phyloP scores from a whole-genome alignment of 1,140 invertebrate species.

The Dryas iulia region DNA sequence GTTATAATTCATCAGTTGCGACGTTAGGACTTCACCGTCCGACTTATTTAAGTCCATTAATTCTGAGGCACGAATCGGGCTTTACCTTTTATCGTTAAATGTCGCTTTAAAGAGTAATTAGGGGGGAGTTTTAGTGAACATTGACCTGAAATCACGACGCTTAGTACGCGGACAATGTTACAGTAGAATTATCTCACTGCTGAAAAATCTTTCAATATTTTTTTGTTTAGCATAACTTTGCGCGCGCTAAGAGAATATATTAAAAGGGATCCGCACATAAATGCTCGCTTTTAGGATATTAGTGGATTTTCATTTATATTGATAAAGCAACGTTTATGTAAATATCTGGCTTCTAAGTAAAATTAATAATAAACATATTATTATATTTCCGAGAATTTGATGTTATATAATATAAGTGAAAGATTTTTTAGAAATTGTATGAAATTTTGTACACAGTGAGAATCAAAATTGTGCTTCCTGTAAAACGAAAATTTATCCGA shows the following conservation, averaged over 20 bases:
- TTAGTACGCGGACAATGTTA: conserved; percentile 16
- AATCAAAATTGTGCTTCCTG: no score
- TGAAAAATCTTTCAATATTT: conserved; percentile 12
- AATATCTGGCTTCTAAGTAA: not conserved
- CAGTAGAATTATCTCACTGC: not conserved
- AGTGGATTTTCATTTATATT: not conserved
- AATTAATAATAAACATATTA: no score
- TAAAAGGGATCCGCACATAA: conserved; percentile 4
- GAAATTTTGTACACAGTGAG: no score
- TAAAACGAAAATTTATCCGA: no score
- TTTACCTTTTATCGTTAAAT: conserved; percentile 47
- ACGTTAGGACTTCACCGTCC: conserved; percentile 30
- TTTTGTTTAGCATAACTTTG: conserved; percentile 14
- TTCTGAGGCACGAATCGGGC: conserved; percentile 48
- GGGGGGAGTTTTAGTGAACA: conserved; percentile 31
- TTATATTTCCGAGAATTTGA: no score
- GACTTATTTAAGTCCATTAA: conserved; percentile 59
- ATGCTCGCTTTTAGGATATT: not conserved
- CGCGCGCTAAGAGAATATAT: not conserved
- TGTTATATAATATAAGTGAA: no score
- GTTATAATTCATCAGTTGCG: conserved; percentile 37
- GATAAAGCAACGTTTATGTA: not conserved
- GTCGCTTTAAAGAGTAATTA: conserved; percentile 51
- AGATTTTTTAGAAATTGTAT: no score
- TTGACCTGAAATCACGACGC: conserved; percentile 13